A percentile compares a stretch with the other conserved stretches of the same genome.
Conservation (phyloP, 1,140 invertebrate genomes). For the Plodia interpunctella region DNA sequence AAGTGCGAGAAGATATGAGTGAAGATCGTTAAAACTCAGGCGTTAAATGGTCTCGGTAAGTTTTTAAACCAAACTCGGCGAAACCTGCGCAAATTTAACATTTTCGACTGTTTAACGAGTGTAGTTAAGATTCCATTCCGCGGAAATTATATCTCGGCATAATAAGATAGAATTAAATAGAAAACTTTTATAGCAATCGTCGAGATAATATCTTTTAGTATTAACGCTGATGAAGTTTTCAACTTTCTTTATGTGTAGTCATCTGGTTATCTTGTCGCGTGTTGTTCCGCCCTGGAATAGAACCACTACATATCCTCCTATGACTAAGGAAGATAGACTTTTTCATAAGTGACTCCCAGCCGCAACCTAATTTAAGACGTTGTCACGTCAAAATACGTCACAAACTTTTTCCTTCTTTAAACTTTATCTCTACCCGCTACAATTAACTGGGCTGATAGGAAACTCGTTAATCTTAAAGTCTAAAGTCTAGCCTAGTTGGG, state of each 20-base stretch:
- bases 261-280: too few species aligned
- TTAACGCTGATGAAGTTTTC: neutral
- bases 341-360: too few species aligned
- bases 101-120: neutral
- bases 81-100: neutral
- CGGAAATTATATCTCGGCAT: constrained; percentile 1
- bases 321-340: too few species aligned
- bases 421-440: neutral
- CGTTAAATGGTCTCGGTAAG: neutral
- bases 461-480: constrained; percentile 1
- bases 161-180: constrained; percentile 2
- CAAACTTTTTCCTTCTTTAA: neutral
- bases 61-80: neutral
- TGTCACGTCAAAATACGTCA: neutral
- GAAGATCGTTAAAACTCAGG: too few species aligned
- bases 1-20: neutral
- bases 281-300: too few species aligned
- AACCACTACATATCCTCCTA: too few species aligned
- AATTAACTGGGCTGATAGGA: neutral
- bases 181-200: neutral
- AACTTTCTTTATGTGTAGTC: neutral
- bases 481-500: neutral
- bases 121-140: neutral
- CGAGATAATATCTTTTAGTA: neutral
- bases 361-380: too few species aligned